Conservation (phyloP, 2,113 vertebrate genomes). For the Vidua chalybeata region DNA sequence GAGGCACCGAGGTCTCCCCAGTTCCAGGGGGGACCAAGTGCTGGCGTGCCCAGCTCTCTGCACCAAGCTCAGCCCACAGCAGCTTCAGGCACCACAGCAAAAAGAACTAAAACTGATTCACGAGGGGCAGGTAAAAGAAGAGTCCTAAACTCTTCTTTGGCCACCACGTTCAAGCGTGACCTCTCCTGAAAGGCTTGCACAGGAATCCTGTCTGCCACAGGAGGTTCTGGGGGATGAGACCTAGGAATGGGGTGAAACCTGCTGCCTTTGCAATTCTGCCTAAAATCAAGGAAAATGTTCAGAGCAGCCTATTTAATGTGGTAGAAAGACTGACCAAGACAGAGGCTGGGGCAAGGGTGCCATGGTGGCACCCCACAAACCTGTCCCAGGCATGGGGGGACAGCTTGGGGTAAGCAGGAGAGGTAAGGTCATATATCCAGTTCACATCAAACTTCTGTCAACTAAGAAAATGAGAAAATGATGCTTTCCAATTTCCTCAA, state of each 20-base stretch:
- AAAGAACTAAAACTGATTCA: background rate
- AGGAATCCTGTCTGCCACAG: rapidly evolving
- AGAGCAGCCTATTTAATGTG: background rate
- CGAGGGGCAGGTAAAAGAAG: rapidly evolving
- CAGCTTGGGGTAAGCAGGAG: background rate
- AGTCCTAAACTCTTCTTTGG: background rate
- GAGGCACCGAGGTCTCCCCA: background rate
- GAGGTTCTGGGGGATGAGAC: background rate
- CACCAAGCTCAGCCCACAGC: background rate
- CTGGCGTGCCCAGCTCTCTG: background rate
- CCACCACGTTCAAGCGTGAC: rapidly evolving
- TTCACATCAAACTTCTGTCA: background rate
- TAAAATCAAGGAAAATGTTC: background rate
- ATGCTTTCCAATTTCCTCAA: background rate
- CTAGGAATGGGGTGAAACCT: background rate
- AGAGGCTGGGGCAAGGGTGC: background rate
- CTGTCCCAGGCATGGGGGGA: background rate
- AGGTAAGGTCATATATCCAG: background rate
- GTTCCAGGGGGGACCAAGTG: no score
- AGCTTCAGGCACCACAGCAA: background rate
- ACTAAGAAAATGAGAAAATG: background rate
- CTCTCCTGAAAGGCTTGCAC: background rate
- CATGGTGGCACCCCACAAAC: rapidly evolving
- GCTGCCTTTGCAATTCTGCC: background rate
- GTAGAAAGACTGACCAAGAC: background rate